phyloP scores from a whole-genome alignment of 1,140 invertebrate species.

The Ostrea denselamellosa region DNA sequence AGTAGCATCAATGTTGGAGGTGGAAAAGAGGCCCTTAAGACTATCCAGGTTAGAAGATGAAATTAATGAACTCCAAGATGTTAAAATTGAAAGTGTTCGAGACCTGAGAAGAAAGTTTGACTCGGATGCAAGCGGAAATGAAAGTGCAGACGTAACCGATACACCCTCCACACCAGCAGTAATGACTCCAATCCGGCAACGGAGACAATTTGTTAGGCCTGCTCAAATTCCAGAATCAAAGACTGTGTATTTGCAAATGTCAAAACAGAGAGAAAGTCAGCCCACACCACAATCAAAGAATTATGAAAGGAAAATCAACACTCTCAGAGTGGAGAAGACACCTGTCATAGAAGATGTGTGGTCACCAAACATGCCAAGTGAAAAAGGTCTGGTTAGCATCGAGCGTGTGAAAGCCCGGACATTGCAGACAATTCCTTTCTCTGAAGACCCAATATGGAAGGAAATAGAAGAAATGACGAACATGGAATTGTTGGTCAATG shows the following conservation, averaged over 20 bases:
- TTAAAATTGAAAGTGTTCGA: slow-evolving; percentile 67
- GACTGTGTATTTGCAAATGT: neutral
- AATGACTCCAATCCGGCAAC: slow-evolving; percentile 48
- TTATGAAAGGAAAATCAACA: slow-evolving; percentile 26
- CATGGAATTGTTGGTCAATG: slow-evolving; percentile 62
- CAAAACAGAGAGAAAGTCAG: neutral
- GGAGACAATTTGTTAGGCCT: slow-evolving; percentile 41
- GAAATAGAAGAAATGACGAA: slow-evolving; percentile 75
- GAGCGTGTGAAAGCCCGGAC: slow-evolving; percentile 74
- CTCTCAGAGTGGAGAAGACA: neutral
- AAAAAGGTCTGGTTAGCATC: slow-evolving; percentile 73
- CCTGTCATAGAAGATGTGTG: slow-evolving; percentile 63
- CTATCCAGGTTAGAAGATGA: slow-evolving; percentile 70
- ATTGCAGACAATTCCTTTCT: slow-evolving; percentile 75
- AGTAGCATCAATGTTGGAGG: neutral
- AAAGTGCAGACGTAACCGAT: slow-evolving; percentile 57
- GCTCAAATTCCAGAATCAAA: slow-evolving; percentile 31
- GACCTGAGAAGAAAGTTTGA: slow-evolving; percentile 69
- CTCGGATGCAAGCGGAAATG: slow-evolving; percentile 62
- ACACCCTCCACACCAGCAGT: slow-evolving; percentile 33
- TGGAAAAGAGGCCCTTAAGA: slow-evolving; percentile 50
- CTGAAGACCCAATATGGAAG: slow-evolving; percentile 75
- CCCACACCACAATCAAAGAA: neutral
- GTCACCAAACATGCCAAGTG: slow-evolving; percentile 73
- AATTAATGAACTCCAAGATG: slow-evolving; percentile 67